Base-by-base conservation (phyloP, 2,797 vertebrate genomes). In the Cossypha heuglini region DNA sequence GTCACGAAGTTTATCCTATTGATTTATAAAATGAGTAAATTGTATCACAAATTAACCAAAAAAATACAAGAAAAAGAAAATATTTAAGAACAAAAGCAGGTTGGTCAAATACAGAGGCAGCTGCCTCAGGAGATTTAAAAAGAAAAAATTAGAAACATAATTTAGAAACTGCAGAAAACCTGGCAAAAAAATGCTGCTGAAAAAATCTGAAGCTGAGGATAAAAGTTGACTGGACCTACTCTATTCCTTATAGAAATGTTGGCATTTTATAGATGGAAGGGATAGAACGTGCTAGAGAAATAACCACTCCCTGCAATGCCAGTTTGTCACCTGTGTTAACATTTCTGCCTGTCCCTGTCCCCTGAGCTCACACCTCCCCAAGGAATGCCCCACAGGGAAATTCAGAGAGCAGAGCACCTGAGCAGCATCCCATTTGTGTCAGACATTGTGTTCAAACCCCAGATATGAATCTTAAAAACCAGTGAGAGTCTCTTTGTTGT, bases 361-460 rank as follows among this genome's bases (percentile, higher is more conserved):
- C 90, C n/a, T 85, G 86, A 87, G 58, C 55, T 90, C 86, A 75
- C 64, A 76, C 74, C 88, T 93, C 80, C 93, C 73, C 73, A 28
- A 51, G 93, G 94, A 95, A 74, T 31, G 79, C 18, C 76, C 2
- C 4, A 31, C 42, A 67, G 78, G 72, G 74, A 5, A n/a, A 61
- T 13, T 42, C 45, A 64, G 57, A 62, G 64, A 61, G 75, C 64
- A 93, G 42, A 87, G 86, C 61, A 73, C 35, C 71, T 4, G 12
- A 45, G 68, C 61, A 51, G 24, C 29, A 13, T 5, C 46, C 26
- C 51, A 49, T 81, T 58, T 29, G n/a, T 48, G 67, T 66, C 59
- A 81, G 38, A 48, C 26, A 8, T 68, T 62, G 67, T 45, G 59
- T 55, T 51, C 76, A 88, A 88, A 61, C 14, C 24, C 40, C 0